phyloP scores from a whole-genome alignment of 2,888 invertebrate species.

The Drosophila eohydei region DNA sequence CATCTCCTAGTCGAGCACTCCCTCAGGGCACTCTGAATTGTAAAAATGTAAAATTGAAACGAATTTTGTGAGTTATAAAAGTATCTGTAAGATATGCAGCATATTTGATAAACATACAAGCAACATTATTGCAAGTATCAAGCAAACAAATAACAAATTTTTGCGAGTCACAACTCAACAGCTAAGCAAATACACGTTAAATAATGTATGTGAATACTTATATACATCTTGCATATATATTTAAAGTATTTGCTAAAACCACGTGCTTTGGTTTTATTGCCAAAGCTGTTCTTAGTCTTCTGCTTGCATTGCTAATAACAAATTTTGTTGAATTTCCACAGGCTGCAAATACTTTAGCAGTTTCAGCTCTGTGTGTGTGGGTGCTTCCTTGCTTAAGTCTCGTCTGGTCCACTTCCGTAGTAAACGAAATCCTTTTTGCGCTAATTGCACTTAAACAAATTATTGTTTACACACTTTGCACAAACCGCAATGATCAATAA shows the following conservation, averaged over 20 bases:
- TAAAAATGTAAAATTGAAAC: too few species aligned
- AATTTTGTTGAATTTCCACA: conserved; percentile 55
- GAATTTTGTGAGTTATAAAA: too few species aligned
- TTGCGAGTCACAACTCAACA: not conserved
- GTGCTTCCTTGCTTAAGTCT: conserved; percentile 17
- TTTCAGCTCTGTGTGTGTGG: not conserved
- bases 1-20: too few species aligned
- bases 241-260: not conserved
- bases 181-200: not conserved
- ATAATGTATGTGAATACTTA: not conserved
- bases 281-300: not conserved
- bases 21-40: too few species aligned
- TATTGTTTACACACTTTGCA: conserved; percentile 58
- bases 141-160: not conserved
- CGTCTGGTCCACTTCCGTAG: conserved; percentile 33
- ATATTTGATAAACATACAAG: not conserved
- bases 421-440: conserved; percentile 50
- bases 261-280: not conserved
- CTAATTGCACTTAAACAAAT: conserved; percentile 72
- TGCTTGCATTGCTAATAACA: not conserved
- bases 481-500: conserved; percentile 38
- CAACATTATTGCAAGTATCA: too few species aligned
- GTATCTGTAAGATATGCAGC: not conserved
- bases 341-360: conserved; percentile 43
- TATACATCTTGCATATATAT: not conserved